Evolutionary conservation across 2,888 invertebrate genomes (phyloP).

Genomic region (Pollenia griseotomentosa): DNA sequence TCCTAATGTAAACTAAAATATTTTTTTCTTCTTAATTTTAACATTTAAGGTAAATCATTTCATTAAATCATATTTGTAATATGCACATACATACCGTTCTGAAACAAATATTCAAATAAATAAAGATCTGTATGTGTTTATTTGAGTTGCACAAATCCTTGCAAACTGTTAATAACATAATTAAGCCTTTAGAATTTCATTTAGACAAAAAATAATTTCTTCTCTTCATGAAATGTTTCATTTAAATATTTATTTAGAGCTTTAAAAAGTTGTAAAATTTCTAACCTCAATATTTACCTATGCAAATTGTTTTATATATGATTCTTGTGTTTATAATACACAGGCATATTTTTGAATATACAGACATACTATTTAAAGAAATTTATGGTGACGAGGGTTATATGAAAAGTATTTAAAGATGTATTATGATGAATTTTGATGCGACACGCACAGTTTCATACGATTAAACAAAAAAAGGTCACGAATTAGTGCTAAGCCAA

Average conservation of each 20-base stretch:
- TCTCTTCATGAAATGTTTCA: conserved; percentile 46
- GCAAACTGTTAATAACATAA: conserved; percentile 46
- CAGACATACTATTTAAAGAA: too few species aligned
- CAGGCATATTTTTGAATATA: too few species aligned
- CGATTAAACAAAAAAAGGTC: too few species aligned
- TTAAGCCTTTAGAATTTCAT: conserved; percentile 51
- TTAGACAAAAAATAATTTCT: neutral
- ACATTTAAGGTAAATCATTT: conserved; percentile 5
- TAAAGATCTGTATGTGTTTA: neutral
- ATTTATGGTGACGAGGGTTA: too few species aligned
- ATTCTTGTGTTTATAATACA: conserved; percentile 6
- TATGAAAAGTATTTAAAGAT: too few species aligned
- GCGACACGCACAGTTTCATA: too few species aligned
- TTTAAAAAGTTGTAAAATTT: conserved; percentile 59
- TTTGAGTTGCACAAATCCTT: conserved; percentile 13
- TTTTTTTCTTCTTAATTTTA: neutral
- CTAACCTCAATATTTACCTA: conserved; percentile 68
- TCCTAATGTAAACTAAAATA: too few species aligned
- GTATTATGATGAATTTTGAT: too few species aligned
- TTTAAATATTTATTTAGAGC: conserved; percentile 62
- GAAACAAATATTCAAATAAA: neutral
- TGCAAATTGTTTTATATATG: conserved; percentile 35
- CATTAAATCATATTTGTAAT: neutral
- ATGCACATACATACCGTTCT: neutral
- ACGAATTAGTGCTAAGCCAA: too few species aligned